phyloP scores from a whole-genome alignment of 2,888 invertebrate genomes.

The Steinernema scapterisci region DNA sequence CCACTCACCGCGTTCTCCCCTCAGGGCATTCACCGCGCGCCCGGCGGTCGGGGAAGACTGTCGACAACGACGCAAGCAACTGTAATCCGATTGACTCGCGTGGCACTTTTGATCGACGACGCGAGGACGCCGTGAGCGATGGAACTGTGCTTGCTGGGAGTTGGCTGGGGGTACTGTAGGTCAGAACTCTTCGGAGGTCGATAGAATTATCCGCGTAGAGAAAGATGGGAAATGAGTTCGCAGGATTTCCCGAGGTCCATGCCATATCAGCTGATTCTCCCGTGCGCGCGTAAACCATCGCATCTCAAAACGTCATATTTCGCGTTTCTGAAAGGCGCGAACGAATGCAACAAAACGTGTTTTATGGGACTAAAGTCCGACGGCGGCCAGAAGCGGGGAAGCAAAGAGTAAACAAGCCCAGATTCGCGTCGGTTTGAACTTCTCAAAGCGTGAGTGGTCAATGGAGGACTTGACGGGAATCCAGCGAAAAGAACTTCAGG shows the following conservation, averaged over 20 bases:
- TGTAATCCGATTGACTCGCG: conserved; percentile 22
- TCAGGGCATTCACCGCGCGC: background rate
- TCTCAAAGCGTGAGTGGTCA: too few relatives aligned
- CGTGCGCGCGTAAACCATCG: background rate
- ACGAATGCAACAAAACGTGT: conserved; percentile 1
- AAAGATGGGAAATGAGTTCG: too few relatives aligned
- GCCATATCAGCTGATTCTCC: background rate
- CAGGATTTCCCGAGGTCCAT: too few relatives aligned
- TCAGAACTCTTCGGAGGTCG: background rate
- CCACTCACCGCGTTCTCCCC: background rate
- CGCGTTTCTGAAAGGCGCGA: background rate
- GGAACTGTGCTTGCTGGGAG: too few relatives aligned
- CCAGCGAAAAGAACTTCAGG: too few relatives aligned
- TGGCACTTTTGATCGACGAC: conserved; percentile 28
- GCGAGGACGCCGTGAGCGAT: background rate
- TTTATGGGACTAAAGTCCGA: background rate
- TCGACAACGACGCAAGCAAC: conserved; percentile 12
- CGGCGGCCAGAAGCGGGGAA: background rate
- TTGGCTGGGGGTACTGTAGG: conserved; percentile 2
- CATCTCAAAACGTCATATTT: background rate
- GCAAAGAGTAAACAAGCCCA: conserved; percentile 20
- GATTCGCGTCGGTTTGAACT: too few relatives aligned
- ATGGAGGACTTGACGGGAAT: too few relatives aligned
- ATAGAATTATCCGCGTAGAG: too few relatives aligned
- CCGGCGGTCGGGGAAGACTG: background rate